phyloP scores from a whole-genome alignment of 2,888 invertebrate species.

The Lymantria monacha region DNA sequence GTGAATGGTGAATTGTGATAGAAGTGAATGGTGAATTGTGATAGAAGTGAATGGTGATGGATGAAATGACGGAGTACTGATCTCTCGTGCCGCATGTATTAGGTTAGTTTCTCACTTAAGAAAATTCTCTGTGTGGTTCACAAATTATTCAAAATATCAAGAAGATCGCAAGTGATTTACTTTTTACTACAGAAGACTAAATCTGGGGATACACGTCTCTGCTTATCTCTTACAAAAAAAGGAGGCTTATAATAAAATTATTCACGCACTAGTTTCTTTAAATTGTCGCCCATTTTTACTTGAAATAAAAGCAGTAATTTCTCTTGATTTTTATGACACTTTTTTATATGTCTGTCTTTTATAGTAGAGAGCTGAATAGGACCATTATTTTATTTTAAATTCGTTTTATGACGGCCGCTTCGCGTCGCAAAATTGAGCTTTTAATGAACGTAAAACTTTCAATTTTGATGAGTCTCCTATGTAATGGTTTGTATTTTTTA shows the following conservation, averaged over 20 bases:
- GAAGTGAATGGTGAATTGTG: too few species aligned
- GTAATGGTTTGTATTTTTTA: slow-evolving; percentile 1
- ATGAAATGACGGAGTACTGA: too few species aligned
- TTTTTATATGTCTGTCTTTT: slow-evolving; percentile 56
- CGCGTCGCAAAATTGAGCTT: slow-evolving; percentile 18
- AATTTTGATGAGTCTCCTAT: slow-evolving; percentile 12
- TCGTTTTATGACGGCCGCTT: slow-evolving; percentile 39
- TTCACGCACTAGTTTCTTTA: not conserved
- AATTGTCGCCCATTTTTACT: slow-evolving; percentile 7
- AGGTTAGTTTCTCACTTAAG: too few species aligned
- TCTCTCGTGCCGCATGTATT: too few species aligned
- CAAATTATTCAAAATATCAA: too few species aligned
- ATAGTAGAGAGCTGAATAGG: slow-evolving; percentile 49
- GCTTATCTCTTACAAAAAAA: too few species aligned
- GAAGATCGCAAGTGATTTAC: too few species aligned
- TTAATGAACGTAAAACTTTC: slow-evolving; percentile 24
- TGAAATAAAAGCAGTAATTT: slow-evolving; percentile 46
- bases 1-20: too few species aligned
- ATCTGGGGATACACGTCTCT: too few species aligned
- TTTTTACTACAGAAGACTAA: too few species aligned
- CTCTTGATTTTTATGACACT: slow-evolving; percentile 57
- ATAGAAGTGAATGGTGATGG: too few species aligned
- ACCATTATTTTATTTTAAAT: slow-evolving; percentile 50
- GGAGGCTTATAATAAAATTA: not conserved
- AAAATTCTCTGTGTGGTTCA: too few species aligned